phyloP scores from a whole-genome alignment of 2,797 vertebrate genomes.

The Sebastes taczanowskii region DNA sequence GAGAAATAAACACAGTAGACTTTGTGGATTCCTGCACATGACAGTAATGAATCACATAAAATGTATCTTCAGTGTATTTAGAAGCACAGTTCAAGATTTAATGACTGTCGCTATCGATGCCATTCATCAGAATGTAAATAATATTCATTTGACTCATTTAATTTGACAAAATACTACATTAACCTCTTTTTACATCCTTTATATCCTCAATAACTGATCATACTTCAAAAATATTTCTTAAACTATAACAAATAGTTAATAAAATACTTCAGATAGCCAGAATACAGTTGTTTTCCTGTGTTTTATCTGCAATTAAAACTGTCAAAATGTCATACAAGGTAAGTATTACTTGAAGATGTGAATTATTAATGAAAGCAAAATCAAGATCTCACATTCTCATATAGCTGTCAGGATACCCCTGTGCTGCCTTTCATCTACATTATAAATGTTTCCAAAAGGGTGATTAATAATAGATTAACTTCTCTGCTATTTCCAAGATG shows the following conservation, averaged over 20 bases:
- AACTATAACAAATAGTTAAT: neutral
- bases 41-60: neutral
- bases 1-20: neutral
- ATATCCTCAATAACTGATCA: fast-evolving
- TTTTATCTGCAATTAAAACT: neutral
- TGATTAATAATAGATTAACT: conserved; percentile 82
- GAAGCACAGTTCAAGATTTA: neutral
- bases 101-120: neutral
- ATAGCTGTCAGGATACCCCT: conserved; percentile 41
- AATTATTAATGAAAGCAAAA: conserved; percentile 43
- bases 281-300: neutral
- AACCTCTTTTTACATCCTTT: neutral
- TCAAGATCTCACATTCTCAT: conserved; percentile 25
- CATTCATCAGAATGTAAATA: neutral
- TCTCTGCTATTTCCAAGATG: conserved; percentile 60
- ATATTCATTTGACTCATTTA: neutral
- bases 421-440: conserved; percentile 32
- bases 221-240: fast-evolving
- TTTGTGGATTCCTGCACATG: neutral
- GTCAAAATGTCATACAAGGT: neutral
- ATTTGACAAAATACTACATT: neutral
- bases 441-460: conserved; percentile 64
- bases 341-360: conserved; percentile 13
- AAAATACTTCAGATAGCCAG: neutral
- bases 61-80: neutral